Evolutionary conservation across 1,140 invertebrate genomes (phyloP), one percentile per base, ranked within the genome.

Genomic region (Euura saliciscinereae): DNA sequence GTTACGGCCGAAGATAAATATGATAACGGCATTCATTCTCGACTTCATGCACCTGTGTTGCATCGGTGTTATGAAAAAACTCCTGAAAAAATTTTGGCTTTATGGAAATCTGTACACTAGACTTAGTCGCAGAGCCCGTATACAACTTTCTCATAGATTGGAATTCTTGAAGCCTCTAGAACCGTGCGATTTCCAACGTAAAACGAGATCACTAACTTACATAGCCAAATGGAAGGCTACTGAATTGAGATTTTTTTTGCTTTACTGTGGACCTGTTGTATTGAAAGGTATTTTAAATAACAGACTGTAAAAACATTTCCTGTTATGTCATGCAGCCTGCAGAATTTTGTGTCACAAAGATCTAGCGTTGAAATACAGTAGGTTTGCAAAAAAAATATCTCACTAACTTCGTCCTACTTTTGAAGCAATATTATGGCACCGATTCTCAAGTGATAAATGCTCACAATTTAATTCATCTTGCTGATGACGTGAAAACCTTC

Each of bases 311-410:
- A 73, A 76, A 65, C 73, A 77, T 51, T 78, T 77, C 44, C 73
- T 78, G 46, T 70, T 78, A 68, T 46, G 77, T 45, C 76, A 78
- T 67, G 71, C 70, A 28, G 69, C 73, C 4, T 70, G 71, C 45
- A 69, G 77, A 68, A 70, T 78, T 68, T 72, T 78, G 73, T 78
- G 75, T 45, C 59, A n/a, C 5, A n/a, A 74, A 13, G 51, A 74
- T 66, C 43, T 71, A 45, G 46, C 75, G 44, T 44, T 73, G n/a
- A 66, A 1, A 68, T 74, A 69, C 65, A 74, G 74, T 44, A 42
- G 69, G 46, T 67, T 68, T 51, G 76, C 76, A 43, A 75, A 75
- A 75, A 69, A 70, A 66, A n/a, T 77, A 75, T 69, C 71, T 75
- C 10, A 45, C 44, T 72, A 65, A 68, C 43, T 75, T 75, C 43